Conservation (phyloP, 2,113 vertebrate genomes). For the Pseudorasbora parva region DNA sequence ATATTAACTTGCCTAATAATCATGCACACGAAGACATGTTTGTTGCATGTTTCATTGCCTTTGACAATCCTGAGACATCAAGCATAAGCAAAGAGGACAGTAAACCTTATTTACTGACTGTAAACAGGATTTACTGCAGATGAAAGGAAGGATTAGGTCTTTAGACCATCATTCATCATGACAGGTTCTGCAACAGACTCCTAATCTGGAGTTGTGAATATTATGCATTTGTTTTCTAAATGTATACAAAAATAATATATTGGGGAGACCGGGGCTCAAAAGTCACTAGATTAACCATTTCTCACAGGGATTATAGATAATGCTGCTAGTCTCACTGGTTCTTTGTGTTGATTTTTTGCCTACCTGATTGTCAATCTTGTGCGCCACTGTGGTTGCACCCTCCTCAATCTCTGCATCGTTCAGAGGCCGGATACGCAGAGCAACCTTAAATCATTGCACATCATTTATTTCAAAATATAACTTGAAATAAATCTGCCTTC, state of each 20-base stretch:
- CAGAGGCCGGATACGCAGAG: constrained; percentile 65
- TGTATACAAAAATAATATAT: not conserved
- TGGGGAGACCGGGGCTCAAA: not conserved
- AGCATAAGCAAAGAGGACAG: not conserved
- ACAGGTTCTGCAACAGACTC: not conserved
- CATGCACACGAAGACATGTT: not conserved
- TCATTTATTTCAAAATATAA: not conserved
- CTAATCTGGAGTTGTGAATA: not conserved
- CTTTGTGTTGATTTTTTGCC: constrained; percentile 10
- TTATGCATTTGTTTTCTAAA: not conserved
- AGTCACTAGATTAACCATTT: not conserved
- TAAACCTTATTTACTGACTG: constrained; percentile 21
- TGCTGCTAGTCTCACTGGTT: not conserved
- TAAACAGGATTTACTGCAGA: constrained; percentile 16
- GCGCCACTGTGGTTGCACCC: constrained; percentile 60
- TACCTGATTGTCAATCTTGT: constrained; percentile 71
- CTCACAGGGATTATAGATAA: not conserved
- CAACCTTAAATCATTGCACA: constrained; percentile 57
- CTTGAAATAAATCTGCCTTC: not conserved
- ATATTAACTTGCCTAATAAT: not conserved
- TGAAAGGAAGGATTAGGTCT: not conserved
- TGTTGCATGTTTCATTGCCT: not conserved
- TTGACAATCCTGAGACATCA: not conserved
- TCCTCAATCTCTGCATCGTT: constrained; percentile 64
- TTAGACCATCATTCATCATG: constrained; percentile 20